Evolutionary conservation across 2,888 invertebrate species (phyloP).

Genomic region (Aleiodes testaceus): DNA sequence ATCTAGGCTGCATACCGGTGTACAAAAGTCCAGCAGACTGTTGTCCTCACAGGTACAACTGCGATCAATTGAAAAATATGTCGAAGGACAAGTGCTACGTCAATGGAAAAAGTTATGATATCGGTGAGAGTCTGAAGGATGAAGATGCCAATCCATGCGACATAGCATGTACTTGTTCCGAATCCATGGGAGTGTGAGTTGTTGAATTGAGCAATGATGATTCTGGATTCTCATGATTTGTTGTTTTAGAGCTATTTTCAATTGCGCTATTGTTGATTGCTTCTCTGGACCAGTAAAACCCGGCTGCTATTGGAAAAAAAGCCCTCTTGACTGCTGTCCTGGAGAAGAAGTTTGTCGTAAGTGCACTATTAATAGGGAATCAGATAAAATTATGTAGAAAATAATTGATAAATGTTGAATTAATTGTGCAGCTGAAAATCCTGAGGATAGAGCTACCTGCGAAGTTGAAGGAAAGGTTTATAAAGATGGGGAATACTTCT

Average conservation of each 20-base stretch:
- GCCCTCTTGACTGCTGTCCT: slow-evolving; percentile 52
- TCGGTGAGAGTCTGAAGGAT: slow-evolving; percentile 54
- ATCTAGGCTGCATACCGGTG: slow-evolving; percentile 58
- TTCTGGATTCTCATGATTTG: too few species aligned
- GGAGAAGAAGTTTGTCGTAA: slow-evolving; percentile 59
- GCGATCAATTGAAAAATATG: slow-evolving; percentile 55
- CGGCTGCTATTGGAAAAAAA: slow-evolving; percentile 53
- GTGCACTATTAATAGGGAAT: slow-evolving; percentile 40
- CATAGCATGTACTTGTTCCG: slow-evolving; percentile 53
- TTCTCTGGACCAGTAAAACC: neutral
- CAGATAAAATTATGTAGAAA: neutral
- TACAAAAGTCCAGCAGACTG: slow-evolving; percentile 55
- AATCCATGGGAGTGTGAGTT: slow-evolving; percentile 49
- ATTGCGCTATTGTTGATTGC: slow-evolving; percentile 59
- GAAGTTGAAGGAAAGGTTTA: slow-evolving; percentile 61
- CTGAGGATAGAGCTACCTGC: slow-evolving; percentile 55
- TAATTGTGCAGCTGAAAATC: slow-evolving; percentile 52
- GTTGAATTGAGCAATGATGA: slow-evolving; percentile 31
- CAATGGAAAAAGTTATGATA: slow-evolving; percentile 56
- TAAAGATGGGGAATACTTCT: slow-evolving; percentile 59
- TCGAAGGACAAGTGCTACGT: slow-evolving; percentile 59
- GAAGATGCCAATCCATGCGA: slow-evolving; percentile 62
- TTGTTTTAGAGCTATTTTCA: slow-evolving; percentile 54
- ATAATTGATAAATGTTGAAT: neutral
- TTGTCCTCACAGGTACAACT: slow-evolving; percentile 61